Evolutionary conservation across 2,797 vertebrate genomes (phyloP), one percentile per base, ranked within the genome.

Genomic region (Mycteria americana): DNA sequence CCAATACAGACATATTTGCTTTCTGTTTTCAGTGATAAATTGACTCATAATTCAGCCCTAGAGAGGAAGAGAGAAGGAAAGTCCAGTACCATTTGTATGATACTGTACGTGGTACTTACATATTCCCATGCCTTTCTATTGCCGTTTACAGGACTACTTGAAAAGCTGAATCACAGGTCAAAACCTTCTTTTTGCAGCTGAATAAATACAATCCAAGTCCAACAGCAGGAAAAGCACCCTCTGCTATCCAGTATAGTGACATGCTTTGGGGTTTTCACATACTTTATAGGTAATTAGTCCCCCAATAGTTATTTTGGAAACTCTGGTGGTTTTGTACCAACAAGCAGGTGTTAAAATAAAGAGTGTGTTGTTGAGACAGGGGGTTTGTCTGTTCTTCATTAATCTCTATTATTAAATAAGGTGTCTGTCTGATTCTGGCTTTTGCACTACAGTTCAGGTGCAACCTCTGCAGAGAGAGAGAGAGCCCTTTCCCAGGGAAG

Each of bases 21-120:
- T 94, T 95, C 77, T 85, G 54, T 79, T 95, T 93, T 67, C 41
- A 62, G 67, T 93, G 67, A 67, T 89, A 92, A 86, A 91, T 68
- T 57, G 67, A 79, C 51, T 91, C 39, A 39, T 65, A 69, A 73
- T 57, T 93, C 27, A 64, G 24, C 84, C 31, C 28, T 57, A 60
- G 70, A 90, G 27, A 89, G 35, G 46, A 83, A 60, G 28, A 85
- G 46, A 57, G 39, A 77, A 84, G 53, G 45, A 56, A 76, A 90
- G 18, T 45, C 39, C 23, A 45, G 13, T 50, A 45, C 9, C 12
- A 21, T 64, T 75, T 74, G 15, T 63, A 25, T 70, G 39, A 24
- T 48, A 53, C 31, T 59, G 19, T 92, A 11, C 10, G 24, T 11
- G 25, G 35, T 68, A 63, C 7, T 35, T 92, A 18, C 41, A 13